Percentiles rank a stretch among this genome's conserved stretches.
Evolutionary conservation across 2,888 invertebrate species (phyloP).

Genomic region (Diplazon laetatorius): DNA sequence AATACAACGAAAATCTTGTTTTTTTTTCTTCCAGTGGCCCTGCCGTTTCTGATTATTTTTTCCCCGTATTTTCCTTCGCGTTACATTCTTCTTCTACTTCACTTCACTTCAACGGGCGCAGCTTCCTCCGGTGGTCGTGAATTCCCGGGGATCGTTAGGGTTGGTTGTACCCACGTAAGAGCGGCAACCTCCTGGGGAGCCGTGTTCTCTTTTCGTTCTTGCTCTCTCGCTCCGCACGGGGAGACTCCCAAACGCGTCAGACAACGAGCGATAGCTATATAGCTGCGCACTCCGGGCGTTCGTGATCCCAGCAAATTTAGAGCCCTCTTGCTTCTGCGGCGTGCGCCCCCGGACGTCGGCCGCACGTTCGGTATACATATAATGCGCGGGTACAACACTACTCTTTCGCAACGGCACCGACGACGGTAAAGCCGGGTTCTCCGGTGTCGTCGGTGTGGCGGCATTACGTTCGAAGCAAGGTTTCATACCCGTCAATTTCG

Average conservation of each 20-base stretch:
- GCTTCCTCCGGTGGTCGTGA: slow-evolving; percentile 38
- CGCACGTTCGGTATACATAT: slow-evolving; percentile 13
- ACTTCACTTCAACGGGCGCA: slow-evolving; percentile 33
- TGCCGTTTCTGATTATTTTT: slow-evolving; percentile 24
- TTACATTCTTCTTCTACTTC: slow-evolving; percentile 41
- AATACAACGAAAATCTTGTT: slow-evolving; percentile 43
- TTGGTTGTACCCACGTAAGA: slow-evolving; percentile 49
- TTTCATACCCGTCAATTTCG: slow-evolving; percentile 18
- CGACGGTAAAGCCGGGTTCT: slow-evolving; percentile 26
- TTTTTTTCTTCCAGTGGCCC: slow-evolving; percentile 4
- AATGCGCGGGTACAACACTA: slow-evolving; percentile 9
- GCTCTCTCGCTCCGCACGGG: neutral
- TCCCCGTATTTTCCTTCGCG: neutral
- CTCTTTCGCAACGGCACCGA: slow-evolving; percentile 19
- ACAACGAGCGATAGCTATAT: slow-evolving; percentile 50
- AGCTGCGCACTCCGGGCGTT: slow-evolving; percentile 59
- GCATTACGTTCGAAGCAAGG: slow-evolving; percentile 18
- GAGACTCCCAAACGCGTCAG: slow-evolving; percentile 46
- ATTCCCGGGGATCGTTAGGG: slow-evolving; percentile 61
- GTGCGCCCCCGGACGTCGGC: slow-evolving; percentile 25
- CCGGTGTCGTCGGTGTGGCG: slow-evolving; percentile 11
- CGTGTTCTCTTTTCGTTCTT: slow-evolving; percentile 32
- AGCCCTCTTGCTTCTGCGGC: slow-evolving; percentile 30
- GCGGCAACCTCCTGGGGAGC: slow-evolving; percentile 42
- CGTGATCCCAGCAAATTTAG: slow-evolving; percentile 61